Conservation (phyloP, 2,888 invertebrate genomes). For the Ypsolopha scabrella region DNA sequence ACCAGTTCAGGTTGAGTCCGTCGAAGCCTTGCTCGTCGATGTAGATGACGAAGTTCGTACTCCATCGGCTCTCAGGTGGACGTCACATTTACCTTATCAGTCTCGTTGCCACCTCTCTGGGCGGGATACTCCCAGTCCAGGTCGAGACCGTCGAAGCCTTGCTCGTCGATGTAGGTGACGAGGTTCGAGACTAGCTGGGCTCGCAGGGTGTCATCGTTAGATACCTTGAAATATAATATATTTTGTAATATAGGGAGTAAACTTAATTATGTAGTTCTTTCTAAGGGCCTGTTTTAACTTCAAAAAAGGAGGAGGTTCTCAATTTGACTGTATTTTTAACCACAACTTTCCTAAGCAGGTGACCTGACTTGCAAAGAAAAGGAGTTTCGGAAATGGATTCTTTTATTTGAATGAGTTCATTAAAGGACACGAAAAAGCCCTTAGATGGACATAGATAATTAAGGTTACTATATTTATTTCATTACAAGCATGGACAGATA, state of each 20-base stretch:
- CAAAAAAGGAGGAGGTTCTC: too few relatives aligned
- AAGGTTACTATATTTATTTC: too few relatives aligned
- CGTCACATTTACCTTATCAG: slow-evolving; percentile 23
- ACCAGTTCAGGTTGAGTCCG: slow-evolving; percentile 74
- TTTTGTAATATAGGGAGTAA: neutral
- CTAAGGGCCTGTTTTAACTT: too few relatives aligned
- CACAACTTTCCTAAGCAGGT: too few relatives aligned
- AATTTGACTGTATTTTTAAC: too few relatives aligned
- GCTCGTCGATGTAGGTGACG: slow-evolving; percentile 29
- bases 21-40: slow-evolving; percentile 53
- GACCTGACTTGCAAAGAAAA: too few relatives aligned
- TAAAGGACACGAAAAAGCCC: too few relatives aligned
- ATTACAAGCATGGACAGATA: too few relatives aligned
- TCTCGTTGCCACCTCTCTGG: slow-evolving; percentile 31
- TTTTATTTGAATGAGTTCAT: too few relatives aligned
- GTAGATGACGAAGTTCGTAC: slow-evolving; percentile 30
- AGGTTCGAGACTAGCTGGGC: slow-evolving; percentile 28
- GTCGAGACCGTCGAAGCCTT: slow-evolving; percentile 71
- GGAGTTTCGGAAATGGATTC: too few relatives aligned
- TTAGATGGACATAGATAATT: too few relatives aligned
- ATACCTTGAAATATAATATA: slow-evolving; percentile 9
- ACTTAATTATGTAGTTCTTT: neutral
- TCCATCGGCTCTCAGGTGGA: slow-evolving; percentile 17
- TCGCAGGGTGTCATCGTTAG: slow-evolving; percentile 10
- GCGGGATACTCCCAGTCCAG: slow-evolving; percentile 74